Percentiles rank a stretch among this genome's conserved stretches.
Evolutionary conservation across 1,140 invertebrate genomes (phyloP).

Genomic region (Semibalanus balanoides): DNA sequence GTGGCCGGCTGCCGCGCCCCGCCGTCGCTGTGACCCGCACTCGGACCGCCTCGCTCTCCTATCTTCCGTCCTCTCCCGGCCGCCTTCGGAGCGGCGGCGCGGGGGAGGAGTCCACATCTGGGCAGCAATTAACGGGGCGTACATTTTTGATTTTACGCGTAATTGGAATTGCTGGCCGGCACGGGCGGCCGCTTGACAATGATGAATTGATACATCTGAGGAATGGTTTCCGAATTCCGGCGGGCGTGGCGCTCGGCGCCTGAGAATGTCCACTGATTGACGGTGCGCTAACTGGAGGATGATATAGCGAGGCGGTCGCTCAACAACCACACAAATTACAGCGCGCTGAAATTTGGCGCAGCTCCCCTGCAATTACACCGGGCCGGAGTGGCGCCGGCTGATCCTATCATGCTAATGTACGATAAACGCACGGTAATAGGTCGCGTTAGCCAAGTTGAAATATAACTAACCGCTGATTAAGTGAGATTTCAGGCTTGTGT

Average conservation of each 20-base stretch:
- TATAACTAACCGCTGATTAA: slow-evolving; percentile 1
- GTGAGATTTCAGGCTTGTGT: not conserved
- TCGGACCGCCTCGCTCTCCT: not conserved
- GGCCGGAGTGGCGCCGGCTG: too few relatives aligned
- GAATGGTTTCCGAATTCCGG: not conserved
- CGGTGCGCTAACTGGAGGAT: not conserved
- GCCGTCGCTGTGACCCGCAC: too few relatives aligned
- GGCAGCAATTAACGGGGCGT: not conserved
- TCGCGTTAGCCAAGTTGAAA: not conserved
- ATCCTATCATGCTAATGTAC: not conserved
- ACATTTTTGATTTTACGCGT: slow-evolving; percentile 2
- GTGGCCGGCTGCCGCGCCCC: too few relatives aligned
- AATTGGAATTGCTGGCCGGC: not conserved
- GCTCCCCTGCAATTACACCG: not conserved
- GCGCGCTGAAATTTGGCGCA: not conserved
- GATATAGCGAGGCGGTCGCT: not conserved
- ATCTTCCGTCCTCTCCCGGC: too few relatives aligned
- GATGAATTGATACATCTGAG: not conserved
- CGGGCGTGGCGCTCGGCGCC: too few relatives aligned
- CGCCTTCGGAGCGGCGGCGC: too few relatives aligned
- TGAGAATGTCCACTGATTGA: not conserved
- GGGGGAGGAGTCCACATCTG: not conserved
- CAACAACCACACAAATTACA: not conserved
- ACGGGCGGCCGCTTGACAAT: not conserved
- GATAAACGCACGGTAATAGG: not conserved